Evolutionary conservation across 2,113 vertebrate genomes (phyloP), one percentile per base, ranked within the genome.

Genomic region (Vimba vimba): DNA sequence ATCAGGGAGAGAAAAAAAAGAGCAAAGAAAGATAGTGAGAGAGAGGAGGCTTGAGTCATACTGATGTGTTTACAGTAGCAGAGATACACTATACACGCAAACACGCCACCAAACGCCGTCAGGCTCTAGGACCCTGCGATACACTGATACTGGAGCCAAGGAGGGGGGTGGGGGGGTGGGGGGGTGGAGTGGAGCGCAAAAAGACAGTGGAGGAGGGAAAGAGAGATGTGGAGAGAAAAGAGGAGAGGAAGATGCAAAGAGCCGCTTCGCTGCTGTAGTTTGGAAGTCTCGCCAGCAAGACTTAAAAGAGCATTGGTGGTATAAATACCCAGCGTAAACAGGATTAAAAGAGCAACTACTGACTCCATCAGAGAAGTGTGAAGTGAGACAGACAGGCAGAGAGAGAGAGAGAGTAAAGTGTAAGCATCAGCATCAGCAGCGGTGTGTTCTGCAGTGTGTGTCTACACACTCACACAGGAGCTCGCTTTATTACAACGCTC

Each of bases 121-220:
- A 68, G 84, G 82, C 88, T 68, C 75, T 89, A 89, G 79, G 90
- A 90, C 86, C 88, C 79, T 76, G 88, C 1, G 59, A 68, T 68
- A 62, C 59, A 62, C 39, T 43, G 52, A 57, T 64, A n/a, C 71
- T 66, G 86, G 66, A 84, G 33, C 68, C 55, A 57, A 55, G 57
- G 76, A 86, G 75, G 59, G 36, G 57, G 74, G 33, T 79, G 52
- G 74, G 64, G 27, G 13, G 33, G 83, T 43, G 74, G 85, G 69
- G 86, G 33, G 85, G 82, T 73, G 57, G 85, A 87, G 68, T 79
- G 78, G 68, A 43, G 23, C 47, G 79, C 55, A 62, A 25, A 88
- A 73, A 43, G 71, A 81, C 39, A 71, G 87, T 71, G 64, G 79
- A 86, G 43, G 73, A 83, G 68, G 57, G 62, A 87, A 64, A 76